Evolutionary conservation across 2,113 vertebrate species (phyloP).

Genomic region (Tiliqua scincoides): DNA sequence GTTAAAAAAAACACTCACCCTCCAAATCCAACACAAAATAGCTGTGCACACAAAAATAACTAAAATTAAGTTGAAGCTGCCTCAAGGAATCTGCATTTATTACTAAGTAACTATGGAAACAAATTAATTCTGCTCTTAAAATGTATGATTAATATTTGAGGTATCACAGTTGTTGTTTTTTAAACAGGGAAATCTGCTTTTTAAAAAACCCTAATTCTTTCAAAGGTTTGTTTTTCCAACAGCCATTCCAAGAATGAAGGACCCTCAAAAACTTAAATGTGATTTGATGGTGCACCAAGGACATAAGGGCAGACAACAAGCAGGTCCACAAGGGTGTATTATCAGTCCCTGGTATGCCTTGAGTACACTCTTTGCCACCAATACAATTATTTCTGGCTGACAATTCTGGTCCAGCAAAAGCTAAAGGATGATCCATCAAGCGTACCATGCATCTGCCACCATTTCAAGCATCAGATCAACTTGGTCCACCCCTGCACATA

Average conservation of each 20-base stretch:
- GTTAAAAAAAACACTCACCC: background rate
- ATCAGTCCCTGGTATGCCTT: background rate
- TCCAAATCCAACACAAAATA: background rate
- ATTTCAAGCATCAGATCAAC: too few species aligned
- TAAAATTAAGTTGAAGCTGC: constrained; percentile 38
- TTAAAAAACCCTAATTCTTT: constrained; percentile 19
- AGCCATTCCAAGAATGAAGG: background rate
- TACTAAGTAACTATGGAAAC: constrained; percentile 64
- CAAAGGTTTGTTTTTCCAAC: background rate
- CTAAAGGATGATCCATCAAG: background rate
- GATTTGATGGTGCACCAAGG: background rate
- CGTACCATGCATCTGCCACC: background rate
- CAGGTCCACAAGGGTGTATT: background rate
- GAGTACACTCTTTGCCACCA: background rate
- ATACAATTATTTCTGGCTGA: background rate
- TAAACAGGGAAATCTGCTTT: constrained; percentile 26
- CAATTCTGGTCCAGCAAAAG: background rate
- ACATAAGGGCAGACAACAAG: background rate
- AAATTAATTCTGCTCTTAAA: constrained; percentile 38
- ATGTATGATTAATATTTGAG: constrained; percentile 55
- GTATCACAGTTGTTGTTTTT: constrained; percentile 5
- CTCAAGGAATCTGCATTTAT: constrained; percentile 42
- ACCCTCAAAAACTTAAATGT: constrained; percentile 31
- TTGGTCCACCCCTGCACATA: too few species aligned
- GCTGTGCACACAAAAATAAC: background rate